Conservation (phyloP, 1,140 invertebrate genomes). For the Lepidurus arcticus region DNA sequence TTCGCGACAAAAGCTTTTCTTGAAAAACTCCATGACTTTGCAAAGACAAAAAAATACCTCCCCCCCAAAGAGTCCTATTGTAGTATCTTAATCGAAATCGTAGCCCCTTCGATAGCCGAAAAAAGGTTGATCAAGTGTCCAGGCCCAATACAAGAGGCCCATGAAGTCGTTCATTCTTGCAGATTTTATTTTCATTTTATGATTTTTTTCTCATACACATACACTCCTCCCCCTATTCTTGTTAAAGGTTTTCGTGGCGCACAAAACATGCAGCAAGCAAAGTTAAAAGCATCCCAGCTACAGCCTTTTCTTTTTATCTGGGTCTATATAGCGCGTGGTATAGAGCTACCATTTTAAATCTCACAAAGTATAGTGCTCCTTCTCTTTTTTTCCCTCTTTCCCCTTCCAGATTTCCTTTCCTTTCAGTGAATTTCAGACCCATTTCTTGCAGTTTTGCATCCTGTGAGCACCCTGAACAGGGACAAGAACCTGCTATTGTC, state of each 20-base stretch:
- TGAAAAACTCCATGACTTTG: neutral
- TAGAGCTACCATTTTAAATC: slow-evolving; percentile 16
- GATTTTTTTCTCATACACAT: neutral
- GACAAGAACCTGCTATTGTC: neutral
- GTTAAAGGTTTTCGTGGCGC: neutral
- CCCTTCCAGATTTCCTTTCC: neutral
- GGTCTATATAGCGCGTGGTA: neutral
- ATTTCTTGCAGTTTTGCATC: slow-evolving; percentile 7
- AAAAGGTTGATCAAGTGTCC: slow-evolving; percentile 11
- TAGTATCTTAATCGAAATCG: slow-evolving; percentile 20
- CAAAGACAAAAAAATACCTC: neutral
- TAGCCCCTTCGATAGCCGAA: neutral
- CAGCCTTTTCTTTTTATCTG: neutral
- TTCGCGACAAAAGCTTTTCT: slow-evolving; percentile 1
- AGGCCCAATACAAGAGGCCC: neutral
- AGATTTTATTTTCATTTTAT: neutral
- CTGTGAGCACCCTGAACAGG: neutral
- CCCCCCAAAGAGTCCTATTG: neutral
- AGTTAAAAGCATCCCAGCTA: slow-evolving; percentile 5
- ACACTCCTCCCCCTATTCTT: neutral
- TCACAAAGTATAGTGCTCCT: slow-evolving; percentile 21
- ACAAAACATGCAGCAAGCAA: neutral
- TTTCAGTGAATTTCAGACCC: neutral
- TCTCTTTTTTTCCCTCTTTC: neutral
- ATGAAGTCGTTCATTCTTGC: neutral